These are phyloP conservation scores for Ephydatia muelleri DNA, from an alignment of 37 sponge, comb jelly and placozoan genomes.

Conservation along the genomic window DNA sequence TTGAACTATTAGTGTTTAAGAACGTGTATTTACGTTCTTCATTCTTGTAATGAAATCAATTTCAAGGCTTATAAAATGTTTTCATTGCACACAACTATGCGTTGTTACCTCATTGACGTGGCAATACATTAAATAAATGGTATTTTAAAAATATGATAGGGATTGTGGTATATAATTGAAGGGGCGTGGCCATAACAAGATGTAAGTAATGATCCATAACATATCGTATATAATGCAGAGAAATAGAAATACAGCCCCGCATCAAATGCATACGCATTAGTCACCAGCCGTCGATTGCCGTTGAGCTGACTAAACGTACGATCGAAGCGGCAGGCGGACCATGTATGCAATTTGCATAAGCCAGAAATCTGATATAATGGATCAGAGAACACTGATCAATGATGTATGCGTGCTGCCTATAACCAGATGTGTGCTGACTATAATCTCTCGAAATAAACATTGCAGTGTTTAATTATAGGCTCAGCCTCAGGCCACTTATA, in stretches of 20 bases:
- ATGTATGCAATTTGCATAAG: neutral
- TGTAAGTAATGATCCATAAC: neutral
- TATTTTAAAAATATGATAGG: neutral
- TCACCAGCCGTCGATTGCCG: neutral
- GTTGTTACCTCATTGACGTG: too few species aligned
- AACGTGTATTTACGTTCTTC: neutral
- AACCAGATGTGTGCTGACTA: too few species aligned
- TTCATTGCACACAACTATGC: neutral
- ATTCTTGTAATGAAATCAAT: neutral
- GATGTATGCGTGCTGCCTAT: neutral
- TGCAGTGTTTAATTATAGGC: too few species aligned
- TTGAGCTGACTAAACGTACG: neutral
- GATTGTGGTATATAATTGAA: too few species aligned
- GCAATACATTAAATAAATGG: too few species aligned
- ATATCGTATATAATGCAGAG: neutral
- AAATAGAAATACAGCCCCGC: neutral
- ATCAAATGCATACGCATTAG: neutral
- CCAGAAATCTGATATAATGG: neutral
- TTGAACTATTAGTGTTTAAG: slow-evolving; percentile 6
- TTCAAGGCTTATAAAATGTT: neutral
- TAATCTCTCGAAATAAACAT: too few species aligned
- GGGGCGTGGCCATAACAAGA: neutral
- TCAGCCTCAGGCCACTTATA: too few species aligned
- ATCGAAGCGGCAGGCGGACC: neutral
- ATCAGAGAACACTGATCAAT: slow-evolving; percentile 1